A percentile compares a stretch with the other conserved stretches of the same genome.
Conservation (phyloP, 2,888 invertebrate genomes). For the Aphidoletes aphidimyza region DNA sequence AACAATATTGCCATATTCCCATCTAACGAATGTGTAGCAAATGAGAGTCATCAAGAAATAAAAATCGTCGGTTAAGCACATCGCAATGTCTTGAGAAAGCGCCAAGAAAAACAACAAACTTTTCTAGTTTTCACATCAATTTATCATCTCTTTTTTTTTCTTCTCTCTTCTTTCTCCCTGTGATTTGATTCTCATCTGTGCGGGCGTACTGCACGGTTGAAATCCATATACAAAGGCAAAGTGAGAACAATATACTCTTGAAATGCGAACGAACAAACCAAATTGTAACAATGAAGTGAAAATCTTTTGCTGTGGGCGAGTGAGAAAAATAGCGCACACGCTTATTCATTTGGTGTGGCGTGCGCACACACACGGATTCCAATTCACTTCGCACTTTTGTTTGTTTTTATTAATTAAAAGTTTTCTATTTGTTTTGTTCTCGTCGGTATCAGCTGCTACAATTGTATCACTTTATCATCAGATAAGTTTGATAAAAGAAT, state of each 20-base stretch:
- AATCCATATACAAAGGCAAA: too few relatives aligned
- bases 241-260: not conserved
- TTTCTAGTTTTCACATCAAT: conserved; percentile 43
- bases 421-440: conserved; percentile 44
- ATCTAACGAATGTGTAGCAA: not conserved
- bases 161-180: too few relatives aligned
- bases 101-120: not conserved
- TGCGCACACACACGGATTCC: not conserved
- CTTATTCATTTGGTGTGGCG: too few relatives aligned
- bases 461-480: conserved; percentile 51
- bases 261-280: not conserved
- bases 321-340: too few relatives aligned
- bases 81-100: not conserved
- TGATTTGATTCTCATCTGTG: too few relatives aligned
- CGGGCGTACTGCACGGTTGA: not conserved
- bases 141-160: not conserved
- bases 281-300: conserved; percentile 4
- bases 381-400: conserved; percentile 50
- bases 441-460: conserved; percentile 12
- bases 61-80: conserved; percentile 18
- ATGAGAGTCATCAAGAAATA: not conserved
- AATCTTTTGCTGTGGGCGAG: too few relatives aligned
- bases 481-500: not conserved
- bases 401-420: conserved; percentile 53
- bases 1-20: not conserved